Conservation (phyloP, 2,797 vertebrate genomes). For the Cyclura pinguis region DNA sequence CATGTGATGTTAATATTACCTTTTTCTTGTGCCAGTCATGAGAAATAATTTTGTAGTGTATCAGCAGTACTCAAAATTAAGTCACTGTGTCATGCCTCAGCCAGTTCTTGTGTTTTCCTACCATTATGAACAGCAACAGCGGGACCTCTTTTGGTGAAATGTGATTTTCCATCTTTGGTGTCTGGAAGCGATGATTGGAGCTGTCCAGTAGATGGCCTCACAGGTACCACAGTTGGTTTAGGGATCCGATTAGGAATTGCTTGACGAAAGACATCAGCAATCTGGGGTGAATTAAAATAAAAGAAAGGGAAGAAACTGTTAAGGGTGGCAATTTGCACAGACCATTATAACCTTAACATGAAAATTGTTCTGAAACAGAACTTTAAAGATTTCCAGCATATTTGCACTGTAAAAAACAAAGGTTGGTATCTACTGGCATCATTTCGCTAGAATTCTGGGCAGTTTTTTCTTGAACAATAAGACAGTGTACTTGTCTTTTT, state of each 20-base stretch:
- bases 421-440: too few relatives aligned
- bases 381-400: background rate
- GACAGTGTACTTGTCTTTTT: background rate
- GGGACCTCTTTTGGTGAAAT: slow-evolving; percentile 73
- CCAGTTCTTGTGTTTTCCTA: slow-evolving; percentile 76
- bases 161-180: slow-evolving; percentile 69
- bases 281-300: slow-evolving; percentile 80
- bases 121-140: slow-evolving; percentile 74
- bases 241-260: slow-evolving; percentile 89
- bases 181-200: slow-evolving; percentile 67
- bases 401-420: background rate
- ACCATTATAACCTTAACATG: background rate
- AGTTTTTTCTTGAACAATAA: too few relatives aligned
- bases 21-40: slow-evolving; percentile 37
- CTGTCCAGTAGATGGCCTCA: slow-evolving; percentile 59
- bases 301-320: slow-evolving; percentile 6
- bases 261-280: slow-evolving; percentile 83
- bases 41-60: slow-evolving; percentile 30
- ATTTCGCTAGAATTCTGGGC: too few relatives aligned
- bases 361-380: background rate
- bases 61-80: slow-evolving; percentile 48
- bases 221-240: slow-evolving; percentile 85
- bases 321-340: background rate
- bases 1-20: slow-evolving; percentile 21
- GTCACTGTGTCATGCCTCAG: slow-evolving; percentile 3